Evolutionary conservation across 2,888 invertebrate genomes (phyloP).

Genomic region (Blastobasis adustella): DNA sequence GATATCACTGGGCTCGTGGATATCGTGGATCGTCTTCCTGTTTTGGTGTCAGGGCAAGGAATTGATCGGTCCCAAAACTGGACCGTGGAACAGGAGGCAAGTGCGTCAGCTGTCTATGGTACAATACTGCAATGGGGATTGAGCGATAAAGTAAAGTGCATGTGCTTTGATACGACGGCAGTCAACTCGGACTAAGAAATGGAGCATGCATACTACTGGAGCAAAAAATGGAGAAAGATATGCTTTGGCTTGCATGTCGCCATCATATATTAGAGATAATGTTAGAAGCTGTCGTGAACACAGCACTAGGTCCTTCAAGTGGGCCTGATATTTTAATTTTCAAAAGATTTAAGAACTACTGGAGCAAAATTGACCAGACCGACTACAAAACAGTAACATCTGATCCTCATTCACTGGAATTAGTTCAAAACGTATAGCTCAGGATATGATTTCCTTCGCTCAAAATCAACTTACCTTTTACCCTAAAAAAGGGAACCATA

Average conservation of each 20-base stretch:
- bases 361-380: neutral
- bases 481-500: no score
- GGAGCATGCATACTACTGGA: constrained; percentile 12
- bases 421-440: neutral
- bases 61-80: constrained; percentile 11
- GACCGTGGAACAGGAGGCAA: constrained; percentile 8
- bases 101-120: constrained; percentile 8
- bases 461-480: neutral
- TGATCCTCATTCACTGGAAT: neutral
- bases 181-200: constrained; percentile 10
- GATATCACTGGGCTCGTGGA: constrained; percentile 14
- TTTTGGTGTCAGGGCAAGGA: constrained; percentile 15
- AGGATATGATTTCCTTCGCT: neutral
- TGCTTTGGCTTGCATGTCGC: constrained; percentile 14
- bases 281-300: constrained; percentile 7
- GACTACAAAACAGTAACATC: neutral
- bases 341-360: constrained; percentile 1
- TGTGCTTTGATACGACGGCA: constrained; percentile 11
- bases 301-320: constrained; percentile 9
- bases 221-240: constrained; percentile 11
- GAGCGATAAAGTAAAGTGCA: constrained; percentile 6
- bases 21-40: constrained; percentile 15
- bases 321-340: constrained; percentile 6
- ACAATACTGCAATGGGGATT: constrained; percentile 4
- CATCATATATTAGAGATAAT: constrained; percentile 15